Base-by-base conservation (phyloP, 2,113 vertebrate genomes). In the Petaurus breviceps region DNA sequence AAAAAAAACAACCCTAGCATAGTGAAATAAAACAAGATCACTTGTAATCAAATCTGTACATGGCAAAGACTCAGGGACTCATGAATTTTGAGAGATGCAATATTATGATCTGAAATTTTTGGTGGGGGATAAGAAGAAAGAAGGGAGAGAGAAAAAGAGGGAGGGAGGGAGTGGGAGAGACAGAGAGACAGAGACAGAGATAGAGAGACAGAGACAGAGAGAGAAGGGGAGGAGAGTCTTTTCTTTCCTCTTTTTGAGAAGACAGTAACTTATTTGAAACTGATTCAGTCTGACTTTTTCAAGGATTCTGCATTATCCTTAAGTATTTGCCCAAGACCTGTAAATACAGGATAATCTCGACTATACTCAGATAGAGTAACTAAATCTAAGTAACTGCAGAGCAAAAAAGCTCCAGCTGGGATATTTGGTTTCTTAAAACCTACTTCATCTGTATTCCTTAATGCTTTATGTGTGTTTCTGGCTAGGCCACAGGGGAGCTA, bases 371-470 rank as follows among this genome's bases (percentile, higher is more conserved):
- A 57, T 53, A 89, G 89, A 91, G 49, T 25, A 92, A 25, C 93
- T 52, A 92, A 93, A n/a, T 49, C 91, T 89, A 91, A 95, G 61
- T 55, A 97, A 96, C 92, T 96, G 61, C 90, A 68, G 53, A 54
- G 90, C 68, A 92, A 94, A 98, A 96, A 92, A 91, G 93, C 52
- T 95, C 97, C 93, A 90, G n/a, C 50, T 94, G 77, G 96, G 89
- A 92, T 96, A 95, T 95, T 94, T 95, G 95, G 90, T 97, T 98
- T 95, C 97, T 94, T 61, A 47, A 92, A 43, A 96, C 95, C 57
- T 50, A 51, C 92, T 95, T 95, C 91, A 92, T 91, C 94, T 92
- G 93, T 92, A 93, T 97, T 97, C 95, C 92, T 96, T 47, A 50
- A 91, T 93, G 68, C 95, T 97, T 97, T 96, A 97, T 95, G 84